Percentiles rank a stretch among this genome's conserved stretches.
phyloP scores from a whole-genome alignment of 2,113 vertebrate genomes.

The Scophthalmus maximus region DNA sequence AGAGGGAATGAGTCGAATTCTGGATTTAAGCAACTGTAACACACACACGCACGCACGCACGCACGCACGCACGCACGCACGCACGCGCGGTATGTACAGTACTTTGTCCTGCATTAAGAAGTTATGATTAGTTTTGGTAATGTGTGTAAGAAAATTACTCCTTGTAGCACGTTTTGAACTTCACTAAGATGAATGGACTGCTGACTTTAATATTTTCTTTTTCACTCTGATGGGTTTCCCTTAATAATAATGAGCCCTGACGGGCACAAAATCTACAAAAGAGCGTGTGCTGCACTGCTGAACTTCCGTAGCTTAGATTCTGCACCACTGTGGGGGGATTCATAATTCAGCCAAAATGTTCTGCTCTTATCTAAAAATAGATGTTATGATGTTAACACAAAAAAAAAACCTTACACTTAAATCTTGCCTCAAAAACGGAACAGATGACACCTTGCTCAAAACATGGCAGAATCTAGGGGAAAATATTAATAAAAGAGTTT shows the following conservation, averaged over 20 bases:
- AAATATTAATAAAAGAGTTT: constrained; percentile 4
- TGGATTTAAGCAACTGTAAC: neutral
- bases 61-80: neutral
- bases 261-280: neutral
- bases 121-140: constrained; percentile 1
- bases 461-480: neutral
- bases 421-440: constrained; percentile 15
- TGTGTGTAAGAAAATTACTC: neutral
- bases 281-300: constrained; percentile 7
- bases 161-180: neutral
- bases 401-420: constrained; percentile 12
- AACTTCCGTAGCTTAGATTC: constrained; percentile 23
- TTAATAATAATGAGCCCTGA: neutral
- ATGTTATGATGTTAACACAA: too few species aligned
- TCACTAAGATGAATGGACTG: neutral
- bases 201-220: neutral
- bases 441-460: neutral
- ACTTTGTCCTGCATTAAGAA: constrained; percentile 10
- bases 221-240: constrained; percentile 10
- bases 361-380: constrained; percentile 56
- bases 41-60: neutral
- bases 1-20: constrained; percentile 32
- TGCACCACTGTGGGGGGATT: constrained; percentile 6
- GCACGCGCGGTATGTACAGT: neutral
- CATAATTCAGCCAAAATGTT: constrained; percentile 26